phyloP scores from a whole-genome alignment of 2,113 vertebrate species.

The Charina bottae region DNA sequence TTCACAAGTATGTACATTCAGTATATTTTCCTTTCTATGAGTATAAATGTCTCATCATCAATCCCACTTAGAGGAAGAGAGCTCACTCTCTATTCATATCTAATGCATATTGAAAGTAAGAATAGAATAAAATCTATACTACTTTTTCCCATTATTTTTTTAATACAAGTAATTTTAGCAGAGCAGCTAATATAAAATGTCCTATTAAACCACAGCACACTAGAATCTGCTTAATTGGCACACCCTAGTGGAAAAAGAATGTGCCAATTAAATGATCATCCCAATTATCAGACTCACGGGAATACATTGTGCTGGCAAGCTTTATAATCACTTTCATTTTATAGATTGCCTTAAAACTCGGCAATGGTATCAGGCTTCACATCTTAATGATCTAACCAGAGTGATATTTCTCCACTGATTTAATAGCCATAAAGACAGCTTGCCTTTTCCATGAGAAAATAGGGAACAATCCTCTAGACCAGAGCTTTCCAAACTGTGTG shows the following conservation, averaged over 20 bases:
- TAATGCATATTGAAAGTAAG: slow-evolving; percentile 48
- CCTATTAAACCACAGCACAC: slow-evolving; percentile 43
- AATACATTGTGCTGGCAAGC: slow-evolving; percentile 56
- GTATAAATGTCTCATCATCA: slow-evolving; percentile 30
- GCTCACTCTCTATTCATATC: slow-evolving; percentile 29
- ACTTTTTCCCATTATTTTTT: slow-evolving; percentile 52
- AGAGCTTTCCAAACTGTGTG: too few relatives aligned
- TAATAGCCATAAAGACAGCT: slow-evolving; percentile 36
- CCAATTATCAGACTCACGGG: slow-evolving; percentile 65
- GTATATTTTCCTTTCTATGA: slow-evolving; percentile 17
- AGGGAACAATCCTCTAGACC: background rate
- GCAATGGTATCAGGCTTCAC: slow-evolving; percentile 41
- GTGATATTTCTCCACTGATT: slow-evolving; percentile 48
- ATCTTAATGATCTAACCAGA: slow-evolving; percentile 59
- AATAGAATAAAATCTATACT: slow-evolving; percentile 30
- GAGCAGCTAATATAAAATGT: slow-evolving; percentile 44
- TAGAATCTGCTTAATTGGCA: slow-evolving; percentile 49
- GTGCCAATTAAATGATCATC: slow-evolving; percentile 70
- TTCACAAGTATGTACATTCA: slow-evolving; percentile 32
- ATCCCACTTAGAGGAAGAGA: slow-evolving; percentile 24
- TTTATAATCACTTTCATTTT: slow-evolving; percentile 65
- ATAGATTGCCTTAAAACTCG: slow-evolving; percentile 63
- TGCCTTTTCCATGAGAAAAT: slow-evolving; percentile 43
- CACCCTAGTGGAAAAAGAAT: slow-evolving; percentile 55
- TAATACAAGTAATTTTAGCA: slow-evolving; percentile 26